A percentile compares a stretch with the other conserved stretches of the same genome.
Conservation (phyloP, 1,140 invertebrate genomes). For the Microplitis mediator region DNA sequence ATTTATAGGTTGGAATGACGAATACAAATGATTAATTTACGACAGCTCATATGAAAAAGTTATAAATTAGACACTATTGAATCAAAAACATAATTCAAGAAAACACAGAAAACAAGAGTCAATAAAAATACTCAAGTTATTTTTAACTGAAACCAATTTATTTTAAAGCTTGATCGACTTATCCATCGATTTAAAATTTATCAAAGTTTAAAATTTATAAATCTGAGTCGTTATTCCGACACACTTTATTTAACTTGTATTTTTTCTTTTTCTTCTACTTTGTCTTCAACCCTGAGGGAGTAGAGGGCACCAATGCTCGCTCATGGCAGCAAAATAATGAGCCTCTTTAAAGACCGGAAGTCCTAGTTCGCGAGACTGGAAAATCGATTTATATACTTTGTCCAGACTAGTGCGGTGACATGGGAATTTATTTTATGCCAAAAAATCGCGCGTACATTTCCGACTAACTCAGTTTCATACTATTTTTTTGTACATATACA, state of each 20-base stretch:
- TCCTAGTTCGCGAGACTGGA: slow-evolving; percentile 40
- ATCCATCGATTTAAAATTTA: slow-evolving; percentile 57
- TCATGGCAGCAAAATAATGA: slow-evolving; percentile 53
- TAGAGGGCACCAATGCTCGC: slow-evolving; percentile 23
- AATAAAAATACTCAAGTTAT: no score
- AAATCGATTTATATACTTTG: slow-evolving; percentile 51
- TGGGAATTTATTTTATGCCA: slow-evolving; percentile 18
- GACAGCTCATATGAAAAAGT: no score
- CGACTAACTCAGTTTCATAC: background rate
- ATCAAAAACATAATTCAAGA: no score
- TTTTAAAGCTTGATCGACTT: no score
- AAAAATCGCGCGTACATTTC: background rate
- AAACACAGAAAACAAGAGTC: no score
- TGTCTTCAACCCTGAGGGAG: background rate
- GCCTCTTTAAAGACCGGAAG: slow-evolving; percentile 53
- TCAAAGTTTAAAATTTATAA: slow-evolving; percentile 58
- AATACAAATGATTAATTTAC: no score
- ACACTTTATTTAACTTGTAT: background rate
- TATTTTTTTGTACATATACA: background rate
- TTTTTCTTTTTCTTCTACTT: background rate
- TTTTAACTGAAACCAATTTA: no score
- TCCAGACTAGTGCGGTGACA: slow-evolving; percentile 25
- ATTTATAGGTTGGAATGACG: no score
- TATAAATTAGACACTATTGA: no score
- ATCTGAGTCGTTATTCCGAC: slow-evolving; percentile 39